Conservation (phyloP, 2,113 vertebrate species). For the Austrofundulus limnaeus region DNA sequence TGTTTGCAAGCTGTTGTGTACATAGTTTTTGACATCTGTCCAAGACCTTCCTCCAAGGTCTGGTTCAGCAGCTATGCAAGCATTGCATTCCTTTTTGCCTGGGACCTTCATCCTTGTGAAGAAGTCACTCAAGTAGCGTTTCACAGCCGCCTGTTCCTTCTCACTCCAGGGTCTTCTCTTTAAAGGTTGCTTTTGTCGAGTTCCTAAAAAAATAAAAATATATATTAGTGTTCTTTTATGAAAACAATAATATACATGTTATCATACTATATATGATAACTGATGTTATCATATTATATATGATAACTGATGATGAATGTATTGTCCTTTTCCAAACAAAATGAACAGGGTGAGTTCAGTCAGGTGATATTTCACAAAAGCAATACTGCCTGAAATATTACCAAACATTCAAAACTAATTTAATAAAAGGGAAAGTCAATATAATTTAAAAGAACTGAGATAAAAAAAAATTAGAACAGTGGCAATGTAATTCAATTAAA, state of each 20-base stretch:
- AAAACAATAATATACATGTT: too few species aligned
- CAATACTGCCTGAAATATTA: too few species aligned
- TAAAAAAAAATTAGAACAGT: too few species aligned
- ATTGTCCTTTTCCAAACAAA: neutral
- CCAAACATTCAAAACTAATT: too few species aligned
- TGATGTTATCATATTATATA: too few species aligned
- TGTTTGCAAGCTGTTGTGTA: conserved; percentile 75
- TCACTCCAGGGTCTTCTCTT: conserved; percentile 72
- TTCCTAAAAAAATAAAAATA: conserved; percentile 46
- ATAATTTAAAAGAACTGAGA: too few species aligned
- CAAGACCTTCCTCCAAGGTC: conserved; percentile 68
- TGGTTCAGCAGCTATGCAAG: conserved; percentile 71
- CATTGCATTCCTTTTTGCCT: conserved; percentile 73
- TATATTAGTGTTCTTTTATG: neutral
- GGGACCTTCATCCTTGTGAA: conserved; percentile 70
- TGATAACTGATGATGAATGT: neutral
- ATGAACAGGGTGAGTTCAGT: too few species aligned
- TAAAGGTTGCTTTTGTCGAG: conserved; percentile 34
- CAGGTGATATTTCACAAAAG: too few species aligned
- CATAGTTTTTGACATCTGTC: conserved; percentile 75
- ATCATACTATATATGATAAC: too few species aligned
- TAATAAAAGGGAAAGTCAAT: too few species aligned
- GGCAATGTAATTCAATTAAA: too few species aligned
- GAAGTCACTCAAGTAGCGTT: conserved; percentile 60
- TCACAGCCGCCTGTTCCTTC: conserved; percentile 71